These are phyloP conservation scores for Invenusta paracnida DNA, from an alignment of 2,888 invertebrate species.

Conservation along the genomic window DNA sequence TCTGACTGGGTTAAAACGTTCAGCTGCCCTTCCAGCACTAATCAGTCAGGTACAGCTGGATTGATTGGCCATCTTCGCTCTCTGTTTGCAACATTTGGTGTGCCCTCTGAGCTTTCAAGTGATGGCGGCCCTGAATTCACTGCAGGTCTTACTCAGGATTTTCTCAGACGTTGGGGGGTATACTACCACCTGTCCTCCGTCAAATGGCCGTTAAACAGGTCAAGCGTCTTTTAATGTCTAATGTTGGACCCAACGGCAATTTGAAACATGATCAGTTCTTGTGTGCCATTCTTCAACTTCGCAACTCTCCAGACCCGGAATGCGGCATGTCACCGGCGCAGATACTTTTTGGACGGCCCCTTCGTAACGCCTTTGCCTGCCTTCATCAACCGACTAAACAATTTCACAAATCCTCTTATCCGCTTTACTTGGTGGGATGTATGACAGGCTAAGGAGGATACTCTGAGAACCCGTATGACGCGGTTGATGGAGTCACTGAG, in stretches of 20 bases:
- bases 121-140: constrained; percentile 12
- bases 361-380: neutral
- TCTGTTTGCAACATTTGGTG: constrained; percentile 7
- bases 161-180: constrained; percentile 39
- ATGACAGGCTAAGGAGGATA: too few species aligned
- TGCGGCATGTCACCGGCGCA: neutral
- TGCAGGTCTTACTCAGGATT: neutral
- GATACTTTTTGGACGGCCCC: neutral
- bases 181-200: constrained; percentile 46
- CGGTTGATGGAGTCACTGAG: too few species aligned
- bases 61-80: neutral
- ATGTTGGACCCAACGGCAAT: neutral
- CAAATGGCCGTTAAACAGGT: constrained; percentile 32
- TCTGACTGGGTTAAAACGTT: constrained; percentile 47
- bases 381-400: neutral
- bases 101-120: neutral
- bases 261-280: neutral
- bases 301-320: neutral
- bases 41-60: constrained; percentile 45
- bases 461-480: too few species aligned
- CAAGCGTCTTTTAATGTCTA: neutral
- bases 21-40: neutral
- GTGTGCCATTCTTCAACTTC: neutral
- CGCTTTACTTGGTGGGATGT: neutral
- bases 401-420: neutral